Evolutionary conservation across 2,888 invertebrate genomes (phyloP), one percentile per base, ranked within the genome.

Genomic region (Melipona beecheii): DNA sequence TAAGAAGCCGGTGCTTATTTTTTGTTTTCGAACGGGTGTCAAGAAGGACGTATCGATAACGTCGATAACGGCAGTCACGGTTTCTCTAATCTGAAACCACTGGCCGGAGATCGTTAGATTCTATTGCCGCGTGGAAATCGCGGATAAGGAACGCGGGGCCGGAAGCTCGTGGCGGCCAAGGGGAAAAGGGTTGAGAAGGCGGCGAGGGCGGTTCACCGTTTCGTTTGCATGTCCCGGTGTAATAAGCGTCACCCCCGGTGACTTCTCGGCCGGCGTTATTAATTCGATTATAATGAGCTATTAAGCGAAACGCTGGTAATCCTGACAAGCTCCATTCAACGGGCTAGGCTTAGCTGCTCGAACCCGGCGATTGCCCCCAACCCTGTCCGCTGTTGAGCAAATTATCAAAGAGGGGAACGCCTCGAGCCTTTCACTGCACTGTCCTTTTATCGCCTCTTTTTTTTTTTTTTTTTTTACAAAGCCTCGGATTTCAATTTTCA

Each of bases 241-340:
- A 93, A 92, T 93, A 89, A 93, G 88, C 86, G 88, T 86, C 84
- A 83, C 83, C 85, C 88, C 84, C 89, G 87, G 86, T 73, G 77
- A 84, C 84, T 81, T 85, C 85, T 84, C 79, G 86, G 74, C 80
- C 85, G 91, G 87, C 86, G 89, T 92, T 93, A 93, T 93, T 93
- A 93, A 93, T 93, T 92, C 89, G 92, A 92, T 93, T 93, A 93
- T 93, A 93, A 93, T 93, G 92, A 93, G 91, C 91, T 92, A 92
- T 92, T 92, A 92, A 93, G 89, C 88, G 92, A 90, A 91, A 89
- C 90, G 89, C 91, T 86, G 87, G 88, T 92, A 92, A 92, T 92
- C 90, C 92, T 79, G 90, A 90, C 91, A 92, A 90, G 91, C 90
- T 90, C 85, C 87, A 89, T 91, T 90, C 90, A 89, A 87, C 87